Base-by-base conservation (phyloP, 2,888 invertebrate genomes). In the Eupithecia vulgata region DNA sequence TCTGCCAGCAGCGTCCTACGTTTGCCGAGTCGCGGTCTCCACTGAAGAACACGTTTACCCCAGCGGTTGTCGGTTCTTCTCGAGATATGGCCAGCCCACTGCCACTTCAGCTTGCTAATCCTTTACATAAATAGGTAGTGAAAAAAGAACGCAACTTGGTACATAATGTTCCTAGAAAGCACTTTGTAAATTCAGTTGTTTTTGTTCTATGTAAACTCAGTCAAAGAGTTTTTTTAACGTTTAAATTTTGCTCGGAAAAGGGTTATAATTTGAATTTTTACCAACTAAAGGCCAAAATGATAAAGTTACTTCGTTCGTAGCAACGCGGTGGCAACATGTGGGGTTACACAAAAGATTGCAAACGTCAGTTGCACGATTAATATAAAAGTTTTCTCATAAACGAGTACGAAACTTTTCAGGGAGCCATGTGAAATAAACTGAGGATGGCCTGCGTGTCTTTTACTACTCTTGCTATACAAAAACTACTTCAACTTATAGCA, bases 301-400 rank as follows among this genome's bases (percentile, higher is more conserved):
- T 12, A 42, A 5, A 21, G 13, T 42, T 65, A 7, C 12, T 34
- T 61, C 7, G 34, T 17, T 34, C 34, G 13, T 34, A 34, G 30
- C 17, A 34, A 61, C 8, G 30, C 30, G 8, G 34, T 61, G 61
- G 34, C 61, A 21, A 52, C 21, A 10, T 10, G 48, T 35, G 17
- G 35, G 35, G 21, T 1, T n/a, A 42, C 61, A 61, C 13, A 69
- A 37, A 62, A 61, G 42, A 45, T 69, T 61, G 17, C 35, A 35
- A 37, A 45, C 62, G 48, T 35, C 64, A 48, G 64, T 17, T 42
- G 21, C 57, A 13, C n/a, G 57, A 42, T 15, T 70, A 42, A 34
- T 74, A 66, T 67, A 66, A 71, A 74, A 74, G 66, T 74, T 74
- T 71, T 37, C 66, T 71, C 67, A 71, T 74, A 74, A 66, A 25